Evolutionary conservation across 1,140 invertebrate species (phyloP).

Genomic region (Brachionus sp.): DNA sequence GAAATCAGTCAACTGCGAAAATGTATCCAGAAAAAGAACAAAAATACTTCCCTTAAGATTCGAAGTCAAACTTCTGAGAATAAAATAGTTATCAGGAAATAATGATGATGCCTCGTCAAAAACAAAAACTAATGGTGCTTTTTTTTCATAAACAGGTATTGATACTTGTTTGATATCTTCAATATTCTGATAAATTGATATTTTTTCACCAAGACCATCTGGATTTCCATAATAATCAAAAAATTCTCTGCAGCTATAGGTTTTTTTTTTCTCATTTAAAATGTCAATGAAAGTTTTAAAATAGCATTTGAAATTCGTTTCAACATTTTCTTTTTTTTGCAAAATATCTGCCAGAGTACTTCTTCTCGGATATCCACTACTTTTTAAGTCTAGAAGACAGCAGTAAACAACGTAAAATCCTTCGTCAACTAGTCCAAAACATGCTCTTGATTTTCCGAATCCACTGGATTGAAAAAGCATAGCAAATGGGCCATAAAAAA

Average conservation of each 20-base stretch:
- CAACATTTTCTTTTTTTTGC: background rate
- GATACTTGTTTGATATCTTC: background rate
- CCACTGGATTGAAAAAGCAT: conserved; percentile 3
- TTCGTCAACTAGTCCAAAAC: background rate
- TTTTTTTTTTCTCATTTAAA: background rate
- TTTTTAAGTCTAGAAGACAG: background rate
- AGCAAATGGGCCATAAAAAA: background rate
- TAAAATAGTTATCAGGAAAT: background rate
- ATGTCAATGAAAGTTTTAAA: background rate
- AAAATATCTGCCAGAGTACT: background rate
- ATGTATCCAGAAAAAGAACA: background rate
- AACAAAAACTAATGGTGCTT: background rate
- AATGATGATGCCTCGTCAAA: background rate
- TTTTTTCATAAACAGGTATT: background rate
- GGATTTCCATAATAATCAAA: background rate
- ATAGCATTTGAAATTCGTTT: background rate
- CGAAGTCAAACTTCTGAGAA: background rate
- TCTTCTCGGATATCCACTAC: background rate
- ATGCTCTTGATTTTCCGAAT: conserved; percentile 16
- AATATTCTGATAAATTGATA: background rate
- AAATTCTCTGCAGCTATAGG: background rate
- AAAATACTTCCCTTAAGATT: background rate
- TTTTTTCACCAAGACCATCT: background rate
- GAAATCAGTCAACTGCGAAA: background rate
- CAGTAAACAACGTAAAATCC: background rate